Conservation (phyloP, 2,113 vertebrate genomes). For the Diadophis punctatus region DNA sequence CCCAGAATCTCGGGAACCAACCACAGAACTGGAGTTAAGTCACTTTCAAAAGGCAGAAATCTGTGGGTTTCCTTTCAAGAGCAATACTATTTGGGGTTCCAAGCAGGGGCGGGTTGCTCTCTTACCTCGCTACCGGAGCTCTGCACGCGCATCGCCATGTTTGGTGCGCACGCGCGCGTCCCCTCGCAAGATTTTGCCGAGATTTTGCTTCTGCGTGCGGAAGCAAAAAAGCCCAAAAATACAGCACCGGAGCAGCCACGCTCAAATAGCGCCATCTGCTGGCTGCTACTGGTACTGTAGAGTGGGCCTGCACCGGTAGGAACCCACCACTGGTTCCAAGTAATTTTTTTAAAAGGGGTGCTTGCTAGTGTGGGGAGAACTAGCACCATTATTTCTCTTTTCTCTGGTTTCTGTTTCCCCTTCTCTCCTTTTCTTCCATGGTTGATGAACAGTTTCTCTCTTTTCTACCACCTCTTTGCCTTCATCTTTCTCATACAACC, state of each 20-base stretch:
- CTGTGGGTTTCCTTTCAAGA: neutral
- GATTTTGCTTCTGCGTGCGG: too few species aligned
- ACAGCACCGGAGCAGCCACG: too few species aligned
- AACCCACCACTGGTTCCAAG: too few species aligned
- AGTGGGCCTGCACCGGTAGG: too few species aligned
- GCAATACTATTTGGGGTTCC: neutral
- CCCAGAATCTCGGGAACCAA: neutral
- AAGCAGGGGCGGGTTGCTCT: too few species aligned
- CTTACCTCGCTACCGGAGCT: too few species aligned
- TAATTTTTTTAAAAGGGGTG: neutral
- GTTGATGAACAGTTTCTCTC: neutral
- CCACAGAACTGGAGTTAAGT: neutral
- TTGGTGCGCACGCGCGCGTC: too few species aligned
- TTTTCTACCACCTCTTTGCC: neutral
- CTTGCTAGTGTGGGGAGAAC: neutral
- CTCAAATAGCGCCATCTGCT: too few species aligned
- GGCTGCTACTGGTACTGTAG: too few species aligned
- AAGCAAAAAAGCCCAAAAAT: too few species aligned
- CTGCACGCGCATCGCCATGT: too few species aligned
- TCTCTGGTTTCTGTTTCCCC: neutral
- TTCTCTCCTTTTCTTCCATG: neutral
- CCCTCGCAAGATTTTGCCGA: too few species aligned
- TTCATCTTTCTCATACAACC: neutral
- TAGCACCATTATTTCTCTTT: neutral
- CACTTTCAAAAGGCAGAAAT: neutral